Evolutionary conservation across 2,888 invertebrate species (phyloP).

Genomic region (Synanthedon tipuliformis): DNA sequence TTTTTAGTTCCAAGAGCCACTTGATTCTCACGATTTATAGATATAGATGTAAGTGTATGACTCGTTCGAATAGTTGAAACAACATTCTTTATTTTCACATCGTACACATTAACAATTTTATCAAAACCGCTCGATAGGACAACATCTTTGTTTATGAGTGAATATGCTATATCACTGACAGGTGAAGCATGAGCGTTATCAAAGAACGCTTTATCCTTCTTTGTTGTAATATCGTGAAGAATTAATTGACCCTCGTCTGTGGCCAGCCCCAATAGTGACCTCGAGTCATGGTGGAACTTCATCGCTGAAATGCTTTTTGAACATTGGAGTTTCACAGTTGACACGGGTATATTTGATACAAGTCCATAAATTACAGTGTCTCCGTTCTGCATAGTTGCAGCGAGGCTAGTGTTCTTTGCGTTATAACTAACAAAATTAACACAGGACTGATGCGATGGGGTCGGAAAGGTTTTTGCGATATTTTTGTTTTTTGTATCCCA

Average conservation of each 20-base stretch:
- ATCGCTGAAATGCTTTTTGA: constrained; percentile 58
- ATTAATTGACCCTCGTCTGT: constrained; percentile 64
- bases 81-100: constrained; percentile 57
- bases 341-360: constrained; percentile 57
- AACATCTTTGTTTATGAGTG: constrained; percentile 66
- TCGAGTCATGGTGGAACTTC: constrained; percentile 60
- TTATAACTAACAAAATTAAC: constrained; percentile 58
- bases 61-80: constrained; percentile 53
- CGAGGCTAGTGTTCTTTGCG: constrained; percentile 58
- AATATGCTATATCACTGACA: constrained; percentile 69
- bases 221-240: constrained; percentile 51
- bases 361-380: constrained; percentile 63
- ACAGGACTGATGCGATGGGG: constrained; percentile 41
- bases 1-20: constrained; percentile 69
- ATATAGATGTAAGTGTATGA: constrained; percentile 45
- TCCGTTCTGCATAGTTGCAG: constrained; percentile 58
- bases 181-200: constrained; percentile 68
- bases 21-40: constrained; percentile 54
- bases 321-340: constrained; percentile 46
- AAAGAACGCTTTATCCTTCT: constrained; percentile 57
- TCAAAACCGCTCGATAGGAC: constrained; percentile 69
- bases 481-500: constrained; percentile 64
- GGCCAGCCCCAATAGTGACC: constrained; percentile 55
- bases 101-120: constrained; percentile 68
- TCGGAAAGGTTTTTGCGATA: constrained; percentile 55